Evolutionary conservation across 2,113 vertebrate species (phyloP), one percentile per base, ranked within the genome.

Genomic region (Hippocampus abdominalis): DNA sequence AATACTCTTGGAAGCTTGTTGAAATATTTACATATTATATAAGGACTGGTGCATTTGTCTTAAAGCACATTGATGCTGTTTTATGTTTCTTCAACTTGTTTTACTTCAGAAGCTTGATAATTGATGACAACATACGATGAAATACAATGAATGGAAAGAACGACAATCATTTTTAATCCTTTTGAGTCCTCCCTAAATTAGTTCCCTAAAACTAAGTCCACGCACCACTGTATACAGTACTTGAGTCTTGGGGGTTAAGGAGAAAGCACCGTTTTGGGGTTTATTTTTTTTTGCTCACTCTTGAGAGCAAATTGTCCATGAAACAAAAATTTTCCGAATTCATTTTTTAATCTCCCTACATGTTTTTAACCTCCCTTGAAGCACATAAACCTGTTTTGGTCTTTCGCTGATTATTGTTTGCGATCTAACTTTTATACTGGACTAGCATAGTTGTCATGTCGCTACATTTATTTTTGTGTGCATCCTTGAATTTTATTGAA

Each of bases 291-390:
- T 64, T 57, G 1, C 40, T 70, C 64, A 36, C 32, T 36, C 20
- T 53, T 69, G 64, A 46, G 8, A 23, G 75, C 74, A 76, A 80
- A 78, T 72, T 29, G 70, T 69, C 60, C 62, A 74, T 69, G 65
- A 76, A 77, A 68, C 57, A 77, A 62, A 76, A 49, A 77, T 64
- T 70, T 25, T 18, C 40, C 25, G 0, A 51, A 15, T 62, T 68
- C 6, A 9, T 25, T 44, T 64, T 61, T 48, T 51, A 56, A 27
- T 71, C 44, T 4, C 25, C 9, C 12, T 70, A 2, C 68, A 56
- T 70, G 16, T 56, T 69, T 67, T 46, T 20, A 54, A 65, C n/a
- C 10, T 21, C 27, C 46, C 40, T 48, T 42, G 5, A 71, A 67
- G n/a, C 63, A 60, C 10, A 46, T 25, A 64, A 21, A 68, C 29